Percentiles rank a stretch among this genome's conserved stretches.
Evolutionary conservation across 2,113 vertebrate genomes (phyloP).

Genomic region (Cairina moschata): DNA sequence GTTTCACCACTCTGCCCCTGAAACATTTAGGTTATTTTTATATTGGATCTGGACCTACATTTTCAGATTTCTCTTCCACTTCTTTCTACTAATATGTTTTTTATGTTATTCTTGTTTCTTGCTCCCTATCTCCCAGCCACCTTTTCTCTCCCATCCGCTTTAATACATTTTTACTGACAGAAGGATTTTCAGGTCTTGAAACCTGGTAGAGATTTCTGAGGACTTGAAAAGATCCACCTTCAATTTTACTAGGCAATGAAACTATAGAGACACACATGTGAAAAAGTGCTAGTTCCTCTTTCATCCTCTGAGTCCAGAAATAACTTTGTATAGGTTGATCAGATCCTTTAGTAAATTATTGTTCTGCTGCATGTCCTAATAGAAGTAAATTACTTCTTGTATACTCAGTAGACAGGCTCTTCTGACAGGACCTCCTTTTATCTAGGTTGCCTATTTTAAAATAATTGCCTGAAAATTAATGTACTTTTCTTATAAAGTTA

Average conservation of each 20-base stretch:
- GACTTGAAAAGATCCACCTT: not conserved
- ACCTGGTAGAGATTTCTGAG: not conserved
- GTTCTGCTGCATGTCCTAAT: not conserved
- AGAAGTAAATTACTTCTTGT: not conserved
- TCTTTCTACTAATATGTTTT: not conserved
- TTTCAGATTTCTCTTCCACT: not conserved
- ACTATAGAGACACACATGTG: not conserved
- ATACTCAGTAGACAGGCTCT: not conserved
- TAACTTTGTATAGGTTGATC: not conserved
- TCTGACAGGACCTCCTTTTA: not conserved
- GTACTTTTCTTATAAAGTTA: not conserved
- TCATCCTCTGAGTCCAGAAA: conserved; percentile 2
- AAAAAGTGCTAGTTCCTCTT: not conserved
- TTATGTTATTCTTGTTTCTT: not conserved
- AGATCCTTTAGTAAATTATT: not conserved
- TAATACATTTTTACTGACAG: not conserved
- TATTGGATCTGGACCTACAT: not conserved
- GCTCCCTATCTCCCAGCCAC: not conserved
- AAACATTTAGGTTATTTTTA: not conserved
- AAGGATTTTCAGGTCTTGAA: not conserved
- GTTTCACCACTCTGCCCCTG: not conserved
- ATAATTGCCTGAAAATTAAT: not conserved
- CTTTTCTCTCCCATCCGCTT: not conserved
- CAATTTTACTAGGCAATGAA: not conserved
- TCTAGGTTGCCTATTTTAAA: not conserved